Conservation (phyloP, 2,113 vertebrate genomes). For the Hucho hucho region DNA sequence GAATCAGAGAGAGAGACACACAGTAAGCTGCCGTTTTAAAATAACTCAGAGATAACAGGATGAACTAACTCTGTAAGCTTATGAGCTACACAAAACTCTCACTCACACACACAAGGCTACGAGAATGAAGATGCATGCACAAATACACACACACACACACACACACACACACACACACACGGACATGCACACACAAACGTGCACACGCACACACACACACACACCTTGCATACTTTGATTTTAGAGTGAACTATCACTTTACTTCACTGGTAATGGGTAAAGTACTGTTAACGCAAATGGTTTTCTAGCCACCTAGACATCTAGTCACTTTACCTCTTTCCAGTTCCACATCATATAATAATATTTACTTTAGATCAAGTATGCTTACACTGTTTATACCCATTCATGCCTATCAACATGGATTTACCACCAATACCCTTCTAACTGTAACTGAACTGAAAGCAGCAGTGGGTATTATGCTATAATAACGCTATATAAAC, state of each 20-base stretch:
- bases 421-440: too few relatives aligned
- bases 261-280: too few relatives aligned
- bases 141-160: neutral
- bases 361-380: too few relatives aligned
- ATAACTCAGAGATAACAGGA: conserved; percentile 42
- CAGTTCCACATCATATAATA: too few relatives aligned
- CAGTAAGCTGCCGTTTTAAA: conserved; percentile 37
- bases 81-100: neutral
- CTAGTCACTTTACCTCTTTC: too few relatives aligned
- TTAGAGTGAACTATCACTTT: too few relatives aligned
- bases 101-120: neutral
- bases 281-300: too few relatives aligned
- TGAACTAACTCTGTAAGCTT: conserved; percentile 27
- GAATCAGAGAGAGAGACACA: neutral
- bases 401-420: too few relatives aligned
- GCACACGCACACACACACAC: neutral
- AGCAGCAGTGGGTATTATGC: neutral
- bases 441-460: neutral
- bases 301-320: too few relatives aligned
- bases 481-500: neutral
- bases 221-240: neutral
- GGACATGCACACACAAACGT: neutral
- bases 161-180: neutral
- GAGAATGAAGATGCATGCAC: neutral
- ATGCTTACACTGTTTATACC: too few relatives aligned